Percentiles rank a stretch among this genome's conserved stretches.
These are phyloP conservation scores for Platorchestia sp. DNA, from an alignment of 1,140 invertebrate genomes.

Conservation along the genomic window DNA sequence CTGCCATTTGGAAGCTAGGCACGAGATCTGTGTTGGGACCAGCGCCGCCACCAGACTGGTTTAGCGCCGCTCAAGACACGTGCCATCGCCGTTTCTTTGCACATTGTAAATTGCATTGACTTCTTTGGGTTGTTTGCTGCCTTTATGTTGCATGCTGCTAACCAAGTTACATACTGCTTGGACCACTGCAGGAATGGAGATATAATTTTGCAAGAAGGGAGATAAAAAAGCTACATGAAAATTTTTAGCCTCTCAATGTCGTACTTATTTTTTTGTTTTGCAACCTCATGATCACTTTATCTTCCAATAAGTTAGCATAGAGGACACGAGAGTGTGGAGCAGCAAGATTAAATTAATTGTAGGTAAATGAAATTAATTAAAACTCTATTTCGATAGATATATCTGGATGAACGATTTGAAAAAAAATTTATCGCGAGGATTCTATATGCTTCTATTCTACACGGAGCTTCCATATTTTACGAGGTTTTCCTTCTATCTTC, in stretches of 20 bases:
- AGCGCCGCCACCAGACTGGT: not conserved
- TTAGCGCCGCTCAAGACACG: conserved; percentile 20
- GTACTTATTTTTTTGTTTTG: not conserved
- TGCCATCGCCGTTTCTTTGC: conserved; percentile 42
- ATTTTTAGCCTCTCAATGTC: not conserved
- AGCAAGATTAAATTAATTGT: too few species aligned
- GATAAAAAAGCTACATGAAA: not conserved
- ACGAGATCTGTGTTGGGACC: not conserved
- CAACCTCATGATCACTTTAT: not conserved
- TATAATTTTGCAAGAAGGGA: not conserved
- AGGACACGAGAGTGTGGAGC: too few species aligned
- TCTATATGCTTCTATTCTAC: too few species aligned
- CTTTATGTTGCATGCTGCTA: not conserved
- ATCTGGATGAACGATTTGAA: too few species aligned
- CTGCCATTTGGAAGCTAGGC: conserved; percentile 25
- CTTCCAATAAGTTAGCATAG: too few species aligned
- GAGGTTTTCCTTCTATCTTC: too few species aligned
- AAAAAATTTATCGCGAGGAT: too few species aligned
- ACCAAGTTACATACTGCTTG: not conserved
- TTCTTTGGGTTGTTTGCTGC: not conserved
- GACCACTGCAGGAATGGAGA: not conserved
- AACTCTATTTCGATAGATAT: too few species aligned
- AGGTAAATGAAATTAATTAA: too few species aligned
- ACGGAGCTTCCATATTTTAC: too few species aligned
- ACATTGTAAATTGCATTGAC: not conserved